Evolutionary conservation across 2,888 invertebrate genomes (phyloP), one percentile per base, ranked within the genome.

Genomic region (Ormyrus nitidulus): DNA sequence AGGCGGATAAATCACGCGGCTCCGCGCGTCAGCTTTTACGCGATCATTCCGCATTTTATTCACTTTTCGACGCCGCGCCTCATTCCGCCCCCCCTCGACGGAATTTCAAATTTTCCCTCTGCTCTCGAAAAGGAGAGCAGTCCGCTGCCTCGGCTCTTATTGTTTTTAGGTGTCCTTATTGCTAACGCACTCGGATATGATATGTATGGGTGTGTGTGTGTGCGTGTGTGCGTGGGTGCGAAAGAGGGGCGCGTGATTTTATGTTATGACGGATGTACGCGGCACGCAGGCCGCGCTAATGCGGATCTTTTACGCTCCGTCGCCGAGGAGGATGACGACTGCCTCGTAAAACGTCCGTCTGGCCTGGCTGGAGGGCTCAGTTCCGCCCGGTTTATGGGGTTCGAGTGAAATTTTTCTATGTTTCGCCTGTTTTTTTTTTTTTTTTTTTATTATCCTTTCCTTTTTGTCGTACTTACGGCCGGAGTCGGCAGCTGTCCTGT

Each of bases 21-120:
- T 69, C 69, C 76, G 69, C 48, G 46, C 74, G 65, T 54, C 54
- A 58, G 51, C 51, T 54, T 69, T 75, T 75, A 49, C 62, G 69
- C 51, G 61, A 58, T 66, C 66, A 51, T 66, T 69, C 62, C 56
- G 62, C 69, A 6, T 62, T 76, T 76, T 76, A 76, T 69, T 53
- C 68, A 68, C 68, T 61, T 61, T 6, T 64, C 7, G 46, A 53
- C 51, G 61, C 61, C 34, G 1, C n/a, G 7, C 44, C 44, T 54
- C 34, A 9, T 34, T 11, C 48, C 51, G 8, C 3, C 34, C 51
- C 10, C 49, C 13, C 5, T 19, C 54, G 34, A 62, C 59, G 6
- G 59, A 75, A 69, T 76, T 34, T 76, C 54, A 76, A 76, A 76
- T 76, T 34, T 34, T 69, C 59, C 46, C 64, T 46, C 13, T 13